Evolutionary conservation across 2,888 invertebrate genomes (phyloP).

Genomic region (Ornithoptera alexandrae): DNA sequence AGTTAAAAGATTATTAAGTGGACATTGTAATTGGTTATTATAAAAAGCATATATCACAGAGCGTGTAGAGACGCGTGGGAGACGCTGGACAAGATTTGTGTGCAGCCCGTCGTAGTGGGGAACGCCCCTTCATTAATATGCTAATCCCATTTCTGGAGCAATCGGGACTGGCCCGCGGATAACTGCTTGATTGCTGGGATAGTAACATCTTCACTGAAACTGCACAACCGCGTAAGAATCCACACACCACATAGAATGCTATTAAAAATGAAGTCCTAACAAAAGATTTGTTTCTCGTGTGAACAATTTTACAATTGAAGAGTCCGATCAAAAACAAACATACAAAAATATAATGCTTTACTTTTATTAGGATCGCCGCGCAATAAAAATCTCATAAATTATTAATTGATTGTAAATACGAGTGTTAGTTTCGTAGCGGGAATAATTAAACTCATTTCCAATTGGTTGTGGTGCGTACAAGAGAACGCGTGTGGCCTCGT

Average conservation of each 20-base stretch:
- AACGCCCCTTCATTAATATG: constrained; percentile 78
- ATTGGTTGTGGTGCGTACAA: constrained; percentile 43
- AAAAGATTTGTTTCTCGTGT: constrained; percentile 24
- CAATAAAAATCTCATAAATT: constrained; percentile 30
- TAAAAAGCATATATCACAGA: constrained; percentile 69
- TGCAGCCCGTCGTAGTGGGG: constrained; percentile 39
- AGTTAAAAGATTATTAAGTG: constrained; percentile 35
- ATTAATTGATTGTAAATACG: constrained; percentile 31
- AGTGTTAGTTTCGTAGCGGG: constrained; percentile 33
- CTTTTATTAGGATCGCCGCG: constrained; percentile 25
- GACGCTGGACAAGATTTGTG: constrained; percentile 61
- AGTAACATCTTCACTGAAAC: constrained; percentile 32
- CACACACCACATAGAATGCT: neutral
- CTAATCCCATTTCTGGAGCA: constrained; percentile 66
- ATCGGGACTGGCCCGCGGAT: constrained; percentile 43
- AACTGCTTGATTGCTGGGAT: constrained; percentile 31
- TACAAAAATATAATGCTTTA: constrained; percentile 24
- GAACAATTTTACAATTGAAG: constrained; percentile 23
- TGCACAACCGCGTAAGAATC: constrained; percentile 9
- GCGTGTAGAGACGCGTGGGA: constrained; percentile 51
- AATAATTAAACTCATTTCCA: constrained; percentile 42
- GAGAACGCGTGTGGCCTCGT: constrained; percentile 47
- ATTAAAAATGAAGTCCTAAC: neutral
- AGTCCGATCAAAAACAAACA: constrained; percentile 25
- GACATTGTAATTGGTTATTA: constrained; percentile 75